Evolutionary conservation across 2,797 vertebrate genomes (phyloP), one percentile per base, ranked within the genome.

Genomic region (Aeoliscus strigatus): DNA sequence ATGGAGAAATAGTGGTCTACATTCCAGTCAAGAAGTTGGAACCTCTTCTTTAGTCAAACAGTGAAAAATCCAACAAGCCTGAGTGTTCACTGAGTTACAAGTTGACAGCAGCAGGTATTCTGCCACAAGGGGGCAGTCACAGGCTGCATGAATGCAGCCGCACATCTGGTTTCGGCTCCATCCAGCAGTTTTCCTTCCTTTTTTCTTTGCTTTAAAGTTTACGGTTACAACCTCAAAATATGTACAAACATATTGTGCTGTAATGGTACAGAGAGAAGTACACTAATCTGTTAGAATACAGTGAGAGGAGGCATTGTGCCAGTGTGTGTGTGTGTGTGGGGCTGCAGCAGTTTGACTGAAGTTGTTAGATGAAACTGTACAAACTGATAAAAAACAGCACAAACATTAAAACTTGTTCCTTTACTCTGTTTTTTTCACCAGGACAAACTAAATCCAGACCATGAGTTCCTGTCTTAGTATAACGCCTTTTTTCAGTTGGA

Each of bases 191-290:
- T 14, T 14, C 21, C 11, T 33, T 34, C n/a, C n/a, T n/a, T n/a
- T n/a, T n/a, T n/a, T n/a, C n/a, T n/a, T n/a, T n/a, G n/a, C n/a
- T n/a, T n/a, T n/a, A n/a, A n/a, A n/a, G n/a, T 60, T 48, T 72
- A 61, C 75, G 70, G 73, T 78, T 80, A 63, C 83, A 77, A 88
- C 83, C 75, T 68, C 66, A 83, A 75, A 77, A 73, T 88, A 90
- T 90, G 79, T 92, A 91, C 90, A 92, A 83, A 88, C 80, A 75
- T 62, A 77, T 79, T 86, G 87, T 88, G 86, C 81, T 75, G 83
- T 79, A 66, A 79, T 54, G 70, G 66, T 69, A 45, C 23, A 39
- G 15, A 18, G 30, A 4, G 1, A 3, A 17, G 35, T 39, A 50
- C 18, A 53, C 39, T 15, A 26, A 31, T 24, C 60, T 78, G 82